Evolutionary conservation across 30 jellyfish, hydroid and myxozoan genomes (phyloP).

Genomic region (Pelagia noctiluca): DNA sequence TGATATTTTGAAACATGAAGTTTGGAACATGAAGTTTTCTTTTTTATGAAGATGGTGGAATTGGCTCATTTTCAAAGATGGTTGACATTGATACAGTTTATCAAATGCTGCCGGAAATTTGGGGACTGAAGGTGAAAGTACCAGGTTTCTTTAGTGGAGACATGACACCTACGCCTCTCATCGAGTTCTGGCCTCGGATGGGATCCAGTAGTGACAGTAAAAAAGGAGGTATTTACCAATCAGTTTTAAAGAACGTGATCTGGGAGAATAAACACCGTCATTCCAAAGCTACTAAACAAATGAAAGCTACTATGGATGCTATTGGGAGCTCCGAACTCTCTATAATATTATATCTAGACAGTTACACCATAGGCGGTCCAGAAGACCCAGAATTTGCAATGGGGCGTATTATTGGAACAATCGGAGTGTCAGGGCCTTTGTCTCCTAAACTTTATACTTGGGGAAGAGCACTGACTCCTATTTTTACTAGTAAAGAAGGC

Average conservation of each 20-base stretch:
- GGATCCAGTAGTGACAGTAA: not conserved
- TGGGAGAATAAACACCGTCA: constrained; percentile 14
- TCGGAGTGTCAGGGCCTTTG: constrained; percentile 55
- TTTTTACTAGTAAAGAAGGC: not conserved
- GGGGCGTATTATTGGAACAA: constrained; percentile 53
- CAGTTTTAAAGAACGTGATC: not conserved
- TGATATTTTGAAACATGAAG: not conserved
- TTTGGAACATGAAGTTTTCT: too few species aligned
- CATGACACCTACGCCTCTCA: constrained; percentile 40
- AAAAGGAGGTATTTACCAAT: constrained; percentile 39
- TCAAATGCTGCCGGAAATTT: constrained; percentile 37
- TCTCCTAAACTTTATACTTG: constrained; percentile 20
- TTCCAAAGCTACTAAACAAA: constrained; percentile 31
- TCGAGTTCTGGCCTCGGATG: constrained; percentile 26
- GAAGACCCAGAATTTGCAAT: constrained; percentile 13
- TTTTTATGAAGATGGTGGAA: constrained; percentile 36
- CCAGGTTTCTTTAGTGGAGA: constrained; percentile 60
- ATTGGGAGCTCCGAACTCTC: constrained; percentile 33
- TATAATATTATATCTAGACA: constrained; percentile 2
- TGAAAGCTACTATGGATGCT: constrained; percentile 17
- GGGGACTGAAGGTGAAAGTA: constrained; percentile 29
- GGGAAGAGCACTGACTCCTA: constrained; percentile 51
- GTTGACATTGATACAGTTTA: constrained; percentile 47
- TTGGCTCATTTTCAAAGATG: constrained; percentile 54
- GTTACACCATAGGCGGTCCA: not conserved